Evolutionary conservation across 2,888 invertebrate genomes (phyloP).

Genomic region (Dicranocentrus wangi): DNA sequence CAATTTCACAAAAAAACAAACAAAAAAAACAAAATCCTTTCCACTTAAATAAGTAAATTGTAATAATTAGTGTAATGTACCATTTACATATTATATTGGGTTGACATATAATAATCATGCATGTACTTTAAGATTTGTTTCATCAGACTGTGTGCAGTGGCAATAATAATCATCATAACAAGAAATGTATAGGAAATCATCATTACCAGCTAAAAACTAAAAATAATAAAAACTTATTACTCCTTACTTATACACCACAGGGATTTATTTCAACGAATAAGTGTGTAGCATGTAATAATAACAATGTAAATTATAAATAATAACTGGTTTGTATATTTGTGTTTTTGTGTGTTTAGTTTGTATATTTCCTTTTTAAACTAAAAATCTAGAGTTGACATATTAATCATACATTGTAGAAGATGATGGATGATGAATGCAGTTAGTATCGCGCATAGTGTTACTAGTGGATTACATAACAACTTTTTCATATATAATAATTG

Average conservation of each 20-base stretch:
- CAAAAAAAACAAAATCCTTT: no score
- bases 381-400: slow-evolving; percentile 17
- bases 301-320: slow-evolving; percentile 31
- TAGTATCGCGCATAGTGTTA: slow-evolving; percentile 30
- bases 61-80: slow-evolving; percentile 3
- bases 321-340: slow-evolving; percentile 21
- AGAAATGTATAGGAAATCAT: slow-evolving; percentile 20
- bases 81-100: background rate
- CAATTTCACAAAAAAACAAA: no score
- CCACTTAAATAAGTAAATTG: no score
- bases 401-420: slow-evolving; percentile 1
- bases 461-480: slow-evolving; percentile 8
- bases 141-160: slow-evolving; percentile 35
- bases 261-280: slow-evolving; percentile 33
- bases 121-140: slow-evolving; percentile 22
- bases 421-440: slow-evolving; percentile 1
- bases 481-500: background rate
- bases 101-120: background rate
- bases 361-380: slow-evolving; percentile 5
- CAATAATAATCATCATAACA: slow-evolving; percentile 23
- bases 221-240: slow-evolving; percentile 19
- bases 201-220: background rate
- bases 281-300: slow-evolving; percentile 27
- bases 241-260: slow-evolving; percentile 38
- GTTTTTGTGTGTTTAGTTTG: slow-evolving; percentile 10